Evolutionary conservation across 2,888 invertebrate genomes (phyloP).

Genomic region (Palloptera scutellata): DNA sequence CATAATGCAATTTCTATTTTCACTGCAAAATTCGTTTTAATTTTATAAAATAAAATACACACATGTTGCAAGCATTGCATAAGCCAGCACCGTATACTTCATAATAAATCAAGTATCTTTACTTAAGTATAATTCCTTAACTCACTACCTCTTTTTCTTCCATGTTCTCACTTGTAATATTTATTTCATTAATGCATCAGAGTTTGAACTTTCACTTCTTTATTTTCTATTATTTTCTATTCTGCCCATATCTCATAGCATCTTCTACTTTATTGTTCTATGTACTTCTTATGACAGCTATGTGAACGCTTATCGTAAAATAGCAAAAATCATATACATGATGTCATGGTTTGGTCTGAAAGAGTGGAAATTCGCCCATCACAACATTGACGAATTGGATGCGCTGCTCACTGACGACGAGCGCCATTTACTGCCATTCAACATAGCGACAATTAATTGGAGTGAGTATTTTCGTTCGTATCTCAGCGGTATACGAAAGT

Average conservation of each 20-base stretch:
- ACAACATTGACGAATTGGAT: constrained; percentile 61
- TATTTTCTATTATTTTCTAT: background rate
- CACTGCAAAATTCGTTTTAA: no score
- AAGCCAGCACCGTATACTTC: no score
- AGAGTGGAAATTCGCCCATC: constrained; percentile 62
- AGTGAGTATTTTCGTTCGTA: constrained; percentile 72
- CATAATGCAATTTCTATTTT: no score
- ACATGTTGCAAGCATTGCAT: no score
- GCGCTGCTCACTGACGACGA: constrained; percentile 51
- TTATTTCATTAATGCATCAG: constrained; percentile 6
- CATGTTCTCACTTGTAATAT: no score
- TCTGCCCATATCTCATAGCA: background rate
- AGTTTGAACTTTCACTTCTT: constrained; percentile 28
- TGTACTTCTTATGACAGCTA: constrained; percentile 47
- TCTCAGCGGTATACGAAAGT: constrained; percentile 73
- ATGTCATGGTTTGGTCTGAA: constrained; percentile 65
- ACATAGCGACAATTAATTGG: constrained; percentile 74
- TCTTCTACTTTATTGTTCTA: background rate
- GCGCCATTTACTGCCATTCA: constrained; percentile 65
- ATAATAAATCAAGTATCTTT: no score
- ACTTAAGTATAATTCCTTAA: no score
- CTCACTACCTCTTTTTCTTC: no score
- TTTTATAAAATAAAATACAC: no score
- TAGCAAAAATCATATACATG: constrained; percentile 62
- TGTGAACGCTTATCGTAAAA: constrained; percentile 60